These are phyloP conservation scores for Zelleria hepariella DNA, from an alignment of 2,888 invertebrate genomes.

Conservation along the genomic window DNA sequence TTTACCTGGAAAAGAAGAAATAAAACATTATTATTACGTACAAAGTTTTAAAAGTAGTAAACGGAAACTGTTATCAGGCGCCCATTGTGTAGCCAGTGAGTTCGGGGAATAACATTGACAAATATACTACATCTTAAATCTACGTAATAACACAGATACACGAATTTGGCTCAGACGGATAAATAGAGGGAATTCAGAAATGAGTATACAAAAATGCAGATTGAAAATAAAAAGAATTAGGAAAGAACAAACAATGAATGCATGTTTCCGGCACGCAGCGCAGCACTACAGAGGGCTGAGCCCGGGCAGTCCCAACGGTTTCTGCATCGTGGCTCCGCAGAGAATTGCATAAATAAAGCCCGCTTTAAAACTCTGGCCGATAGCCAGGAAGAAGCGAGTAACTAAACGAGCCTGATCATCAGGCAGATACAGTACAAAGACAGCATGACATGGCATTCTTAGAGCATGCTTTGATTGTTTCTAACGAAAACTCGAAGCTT, in stretches of 20 bases:
- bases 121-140: background rate
- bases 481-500: too few species aligned
- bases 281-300: slow-evolving; percentile 18
- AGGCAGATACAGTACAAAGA: background rate
- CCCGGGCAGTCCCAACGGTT: slow-evolving; percentile 19
- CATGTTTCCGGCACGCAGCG: slow-evolving; percentile 41
- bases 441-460: too few species aligned
- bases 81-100: background rate
- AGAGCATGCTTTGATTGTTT: too few species aligned
- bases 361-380: slow-evolving; percentile 37
- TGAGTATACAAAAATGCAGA: slow-evolving; percentile 9
- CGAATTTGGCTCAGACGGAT: background rate
- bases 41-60: background rate
- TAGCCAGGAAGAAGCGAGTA: slow-evolving; percentile 27
- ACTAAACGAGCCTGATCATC: background rate
- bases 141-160: background rate
- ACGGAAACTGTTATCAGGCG: background rate
- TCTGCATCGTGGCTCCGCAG: slow-evolving; percentile 28
- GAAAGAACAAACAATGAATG: slow-evolving; percentile 46
- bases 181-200: background rate
- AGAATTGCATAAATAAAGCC: slow-evolving; percentile 39
- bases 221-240: slow-evolving; percentile 34
- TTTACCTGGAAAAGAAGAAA: slow-evolving; percentile 1
- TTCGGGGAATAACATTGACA: background rate
- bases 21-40: background rate